Evolutionary conservation across 2,113 vertebrate species (phyloP), one percentile per base, ranked within the genome.

Genomic region (Xerus inauris): DNA sequence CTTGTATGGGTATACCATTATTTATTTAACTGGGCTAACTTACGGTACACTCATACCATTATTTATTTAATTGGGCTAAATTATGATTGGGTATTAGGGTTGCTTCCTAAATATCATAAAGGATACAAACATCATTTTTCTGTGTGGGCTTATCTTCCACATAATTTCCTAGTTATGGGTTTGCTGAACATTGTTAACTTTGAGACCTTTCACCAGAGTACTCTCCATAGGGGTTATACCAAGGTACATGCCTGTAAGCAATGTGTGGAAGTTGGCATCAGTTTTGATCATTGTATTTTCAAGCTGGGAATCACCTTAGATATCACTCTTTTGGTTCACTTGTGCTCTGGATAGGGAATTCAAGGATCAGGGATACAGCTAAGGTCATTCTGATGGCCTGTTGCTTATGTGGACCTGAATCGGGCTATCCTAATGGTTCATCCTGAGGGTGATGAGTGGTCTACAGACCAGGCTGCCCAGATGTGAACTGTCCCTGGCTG

Each of bases 21-120:
- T 65, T 93, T 96, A 67, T 96, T 83, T 72, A 84, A 59, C 26
- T n/a, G n/a, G n/a, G n/a, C n/a, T n/a, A n/a, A n/a, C n/a, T n/a
- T n/a, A n/a, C n/a, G n/a, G n/a, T n/a, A n/a, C n/a, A n/a, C n/a
- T n/a, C n/a, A 14, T 5, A 42, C 30, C 35, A 67, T 79, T 7
- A 38, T 65, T 93, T 96, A 67, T 96, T 83, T 72, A 84, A 51
- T 22, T 42, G 24, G 77, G 30, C 83, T 8, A 57, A 57, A 19
- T 54, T 67, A 2, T 13, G n/a, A 28, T 16, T 65, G 40, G 30
- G 6, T 40, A 26, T 76, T 75, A 80, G 75, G 26, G 71, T 47
- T 45, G 22, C 81, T 85, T 92, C 87, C 8, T 47, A 16, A 8
- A 67, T 90, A 45, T 38, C 77, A 57, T 24, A 88, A 71, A 80